Evolutionary conservation across 2,888 invertebrate genomes (phyloP).

Genomic region (Diadromus collaris): DNA sequence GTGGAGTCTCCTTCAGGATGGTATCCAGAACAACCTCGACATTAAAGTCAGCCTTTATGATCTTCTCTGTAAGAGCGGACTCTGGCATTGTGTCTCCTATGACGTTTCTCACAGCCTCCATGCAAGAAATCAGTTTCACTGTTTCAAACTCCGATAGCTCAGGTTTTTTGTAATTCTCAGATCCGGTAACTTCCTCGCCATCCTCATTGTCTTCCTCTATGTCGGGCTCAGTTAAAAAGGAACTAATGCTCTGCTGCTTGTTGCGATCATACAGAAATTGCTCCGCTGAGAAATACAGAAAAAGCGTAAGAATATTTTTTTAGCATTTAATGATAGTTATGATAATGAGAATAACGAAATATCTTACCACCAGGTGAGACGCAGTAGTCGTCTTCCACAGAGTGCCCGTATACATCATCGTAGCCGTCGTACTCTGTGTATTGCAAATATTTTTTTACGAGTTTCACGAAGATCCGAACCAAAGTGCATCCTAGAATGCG

Average conservation of each 20-base stretch:
- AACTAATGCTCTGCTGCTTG: conserved; percentile 87
- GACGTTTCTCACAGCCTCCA: conserved; percentile 90
- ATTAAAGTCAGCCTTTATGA: conserved; percentile 88
- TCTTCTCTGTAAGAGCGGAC: conserved; percentile 86
- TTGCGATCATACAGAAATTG: conserved; percentile 94
- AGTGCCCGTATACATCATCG: conserved; percentile 96
- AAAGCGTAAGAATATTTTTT: conserved; percentile 1
- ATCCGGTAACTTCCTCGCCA: conserved; percentile 82
- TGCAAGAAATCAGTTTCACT: conserved; percentile 90
- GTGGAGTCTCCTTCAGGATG: conserved; percentile 83
- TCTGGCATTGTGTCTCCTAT: conserved; percentile 90
- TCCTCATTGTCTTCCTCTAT: conserved; percentile 88
- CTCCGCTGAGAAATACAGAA: conserved; percentile 79
- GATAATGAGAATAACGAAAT: background rate
- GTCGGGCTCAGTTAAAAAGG: conserved; percentile 87
- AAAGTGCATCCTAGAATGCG: conserved; percentile 17
- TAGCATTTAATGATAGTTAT: background rate
- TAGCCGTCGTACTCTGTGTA: conserved; percentile 92
- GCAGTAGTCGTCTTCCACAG: conserved; percentile 95
- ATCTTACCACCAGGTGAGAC: conserved; percentile 91
- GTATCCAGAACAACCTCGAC: conserved; percentile 87
- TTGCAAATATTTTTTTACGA: conserved; percentile 26
- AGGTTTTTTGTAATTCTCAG: conserved; percentile 79
- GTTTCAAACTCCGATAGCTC: conserved; percentile 85
- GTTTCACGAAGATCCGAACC: conserved; percentile 24